These are phyloP conservation scores for Bombyx mori DNA, from an alignment of 1,140 invertebrate genomes.

Conservation along the genomic window DNA sequence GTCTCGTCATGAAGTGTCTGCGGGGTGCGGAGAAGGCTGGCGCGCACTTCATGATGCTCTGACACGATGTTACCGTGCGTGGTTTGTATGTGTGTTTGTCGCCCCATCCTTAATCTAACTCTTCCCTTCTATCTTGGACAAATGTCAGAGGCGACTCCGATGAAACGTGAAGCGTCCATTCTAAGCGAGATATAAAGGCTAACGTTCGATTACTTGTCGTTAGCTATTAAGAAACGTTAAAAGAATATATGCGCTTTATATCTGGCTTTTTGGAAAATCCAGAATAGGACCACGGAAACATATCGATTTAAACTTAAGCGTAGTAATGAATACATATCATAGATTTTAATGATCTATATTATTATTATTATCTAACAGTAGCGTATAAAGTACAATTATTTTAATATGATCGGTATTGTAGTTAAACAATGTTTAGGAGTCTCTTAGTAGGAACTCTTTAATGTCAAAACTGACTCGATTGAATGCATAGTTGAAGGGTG, in stretches of 20 bases:
- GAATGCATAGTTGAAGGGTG: conserved; percentile 30
- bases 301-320: conserved; percentile 55
- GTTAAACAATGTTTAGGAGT: conserved; percentile 55
- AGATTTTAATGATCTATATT: conserved; percentile 22
- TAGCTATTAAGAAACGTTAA: conserved; percentile 46
- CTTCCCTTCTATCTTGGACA: conserved; percentile 23
- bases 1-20: conserved; percentile 24
- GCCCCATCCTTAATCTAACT: conserved; percentile 17
- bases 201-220: conserved; percentile 33
- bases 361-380: conserved; percentile 21
- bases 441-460: conserved; percentile 29
- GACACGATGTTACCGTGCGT: conserved; percentile 8
- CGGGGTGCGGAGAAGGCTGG: conserved; percentile 7
- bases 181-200: conserved; percentile 63
- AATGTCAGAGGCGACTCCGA: conserved; percentile 64
- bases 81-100: conserved; percentile 21
- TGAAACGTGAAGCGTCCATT: conserved; percentile 40
- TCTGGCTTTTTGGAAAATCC: conserved; percentile 64
- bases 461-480: conserved; percentile 7
- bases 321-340: conserved; percentile 46
- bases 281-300: conserved; percentile 64
- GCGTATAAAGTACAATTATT: conserved; percentile 62
- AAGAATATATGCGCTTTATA: conserved; percentile 68
- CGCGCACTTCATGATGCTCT: conserved; percentile 14
- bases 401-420: conserved; percentile 64